Base-by-base conservation (phyloP, 2,888 invertebrate genomes). In the Melolontha melolontha region DNA sequence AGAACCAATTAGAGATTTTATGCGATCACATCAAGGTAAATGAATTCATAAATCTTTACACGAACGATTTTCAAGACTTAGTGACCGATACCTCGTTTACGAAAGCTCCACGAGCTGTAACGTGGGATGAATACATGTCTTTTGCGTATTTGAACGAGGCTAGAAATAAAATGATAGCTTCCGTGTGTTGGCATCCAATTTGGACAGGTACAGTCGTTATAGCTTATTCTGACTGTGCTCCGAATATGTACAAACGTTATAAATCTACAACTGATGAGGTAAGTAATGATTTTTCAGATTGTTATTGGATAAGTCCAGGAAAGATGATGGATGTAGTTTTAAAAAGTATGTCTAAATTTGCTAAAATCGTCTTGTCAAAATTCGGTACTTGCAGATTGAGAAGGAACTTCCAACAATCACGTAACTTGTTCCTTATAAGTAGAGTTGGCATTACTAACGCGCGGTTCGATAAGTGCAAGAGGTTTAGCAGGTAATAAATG, bases 121-220 rank as follows among this genome's bases (percentile, higher is more conserved):
- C 76, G 81, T 67, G 83, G 83, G 72, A 85, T 65, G 88, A 89
- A 71, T 86, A 88, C 71, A 85, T 89, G 55, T 89, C 90, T 75
- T 91, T 91, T 75, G 88, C 89, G 22, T 88, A 91, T 76, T 88
- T 90, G 1, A 78, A 83, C 0, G 85, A 87, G 76, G 90, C 90
- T 69, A 87, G 87, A 78, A 86, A 89, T 69, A 91, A 91, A 74
- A 89, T 87, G 79, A 87, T 93, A 42, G 87, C 89, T 5, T 84
- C 87, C 69, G 84, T 89, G 11, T 85, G 85, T 69, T 93, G 92
- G 89, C 92, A 92, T 83, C 91, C 90, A 0, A 85, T 88, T 80
- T 86, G 90, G 85, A 87, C 90, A 0, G 93, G 92, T 0, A 85
- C 90, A 8, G 86, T 90, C 1, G 91, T 89, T 0, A 86, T 89